Percentiles rank a stretch among this genome's conserved stretches.
Conservation (phyloP, 2,888 invertebrate species). For the Tachina lurida region DNA sequence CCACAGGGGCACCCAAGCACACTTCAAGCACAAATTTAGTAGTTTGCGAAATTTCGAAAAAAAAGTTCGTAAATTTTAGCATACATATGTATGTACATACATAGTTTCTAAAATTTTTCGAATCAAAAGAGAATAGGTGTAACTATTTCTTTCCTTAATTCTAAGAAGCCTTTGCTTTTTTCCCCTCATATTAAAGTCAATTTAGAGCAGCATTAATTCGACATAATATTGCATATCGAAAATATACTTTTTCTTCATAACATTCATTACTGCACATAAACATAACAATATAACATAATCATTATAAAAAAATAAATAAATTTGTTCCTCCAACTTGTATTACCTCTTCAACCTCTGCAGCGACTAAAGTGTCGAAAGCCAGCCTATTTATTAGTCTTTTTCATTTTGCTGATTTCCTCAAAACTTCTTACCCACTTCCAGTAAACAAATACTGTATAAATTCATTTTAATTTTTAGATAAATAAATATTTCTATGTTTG, state of each 20-base stretch:
- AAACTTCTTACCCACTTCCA: constrained; percentile 39
- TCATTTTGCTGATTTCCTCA: constrained; percentile 15
- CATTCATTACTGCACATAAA: neutral
- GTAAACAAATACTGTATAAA: constrained; percentile 51
- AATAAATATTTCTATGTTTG: constrained; percentile 38
- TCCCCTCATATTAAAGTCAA: neutral
- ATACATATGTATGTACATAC: too few species aligned
- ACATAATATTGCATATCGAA: neutral
- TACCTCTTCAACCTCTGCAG: neutral
- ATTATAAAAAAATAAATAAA: neutral
- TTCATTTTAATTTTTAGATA: constrained; percentile 61
- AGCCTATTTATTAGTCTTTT: constrained; percentile 26
- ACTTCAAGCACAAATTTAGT: too few species aligned
- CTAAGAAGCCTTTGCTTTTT: neutral
- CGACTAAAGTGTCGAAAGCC: constrained; percentile 12
- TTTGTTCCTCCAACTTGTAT: neutral
- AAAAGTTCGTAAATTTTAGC: neutral
- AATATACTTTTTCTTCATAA: neutral
- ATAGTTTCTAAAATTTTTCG: neutral
- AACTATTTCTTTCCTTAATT: neutral
- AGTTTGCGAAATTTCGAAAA: too few species aligned
- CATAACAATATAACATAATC: constrained; percentile 20
- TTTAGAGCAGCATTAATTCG: neutral
- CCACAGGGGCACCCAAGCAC: too few species aligned
- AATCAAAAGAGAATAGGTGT: neutral